These are phyloP conservation scores for Astropecten irregularis DNA, from an alignment of 53 echinoderm and acorn worm genomes.

Conservation along the genomic window DNA sequence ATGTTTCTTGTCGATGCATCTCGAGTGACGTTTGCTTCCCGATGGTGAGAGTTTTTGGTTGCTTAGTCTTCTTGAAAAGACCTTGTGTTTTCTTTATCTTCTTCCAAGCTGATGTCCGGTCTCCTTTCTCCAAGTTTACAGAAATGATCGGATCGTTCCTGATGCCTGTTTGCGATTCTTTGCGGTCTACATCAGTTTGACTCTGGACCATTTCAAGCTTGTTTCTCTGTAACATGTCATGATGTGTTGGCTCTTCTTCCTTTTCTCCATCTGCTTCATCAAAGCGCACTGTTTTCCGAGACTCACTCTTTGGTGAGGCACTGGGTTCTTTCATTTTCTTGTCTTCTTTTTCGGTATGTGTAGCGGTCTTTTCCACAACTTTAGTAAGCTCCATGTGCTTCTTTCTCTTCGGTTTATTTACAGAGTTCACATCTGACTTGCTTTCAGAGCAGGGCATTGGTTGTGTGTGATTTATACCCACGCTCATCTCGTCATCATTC, in stretches of 20 bases:
- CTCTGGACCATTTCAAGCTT: no score
- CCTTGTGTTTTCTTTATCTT: background rate
- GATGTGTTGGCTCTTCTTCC: background rate
- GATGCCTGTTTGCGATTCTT: no score
- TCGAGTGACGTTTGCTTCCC: no score
- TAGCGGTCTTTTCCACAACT: background rate
- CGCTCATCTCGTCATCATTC: no score
- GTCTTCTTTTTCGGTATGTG: background rate
- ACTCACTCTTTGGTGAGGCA: background rate
- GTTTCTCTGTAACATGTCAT: no score
- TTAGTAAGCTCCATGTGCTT: background rate
- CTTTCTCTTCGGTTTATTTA: background rate
- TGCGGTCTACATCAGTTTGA: no score
- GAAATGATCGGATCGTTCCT: no score
- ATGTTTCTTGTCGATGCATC: no score
- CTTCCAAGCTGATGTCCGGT: constrained; percentile 30
- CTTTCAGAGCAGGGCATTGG: background rate
- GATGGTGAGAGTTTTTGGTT: background rate
- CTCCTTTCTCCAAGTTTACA: no score
- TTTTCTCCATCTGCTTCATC: background rate
- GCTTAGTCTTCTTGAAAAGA: constrained; percentile 2
- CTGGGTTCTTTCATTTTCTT: no score
- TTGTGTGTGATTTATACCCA: no score
- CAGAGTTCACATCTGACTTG: background rate
- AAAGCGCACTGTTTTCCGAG: background rate